These are phyloP conservation scores for Coptodon rendalli DNA, from an alignment of 2,113 vertebrate species.

Conservation along the genomic window DNA sequence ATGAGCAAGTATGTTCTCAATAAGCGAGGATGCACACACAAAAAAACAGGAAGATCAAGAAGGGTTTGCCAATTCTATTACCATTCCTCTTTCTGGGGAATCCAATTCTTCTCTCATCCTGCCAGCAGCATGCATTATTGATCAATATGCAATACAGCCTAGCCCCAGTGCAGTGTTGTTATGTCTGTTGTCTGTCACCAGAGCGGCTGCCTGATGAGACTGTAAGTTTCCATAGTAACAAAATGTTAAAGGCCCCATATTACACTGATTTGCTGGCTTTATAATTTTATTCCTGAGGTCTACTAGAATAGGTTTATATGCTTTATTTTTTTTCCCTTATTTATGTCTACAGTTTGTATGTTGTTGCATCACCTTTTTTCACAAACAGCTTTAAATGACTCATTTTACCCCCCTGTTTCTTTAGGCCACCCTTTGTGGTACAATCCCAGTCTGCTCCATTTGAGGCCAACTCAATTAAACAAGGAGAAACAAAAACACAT, in stretches of 20 bases:
- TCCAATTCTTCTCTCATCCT: constrained; percentile 14
- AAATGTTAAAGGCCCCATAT: background rate
- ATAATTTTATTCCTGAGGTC: background rate
- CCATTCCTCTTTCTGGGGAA: constrained; percentile 27
- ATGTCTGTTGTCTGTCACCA: background rate
- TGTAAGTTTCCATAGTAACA: background rate
- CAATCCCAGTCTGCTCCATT: background rate
- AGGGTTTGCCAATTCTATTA: constrained; percentile 26
- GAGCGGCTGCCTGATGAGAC: background rate
- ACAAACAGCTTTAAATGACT: background rate
- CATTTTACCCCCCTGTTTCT: background rate
- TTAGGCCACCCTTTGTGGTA: background rate
- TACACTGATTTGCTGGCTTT: background rate
- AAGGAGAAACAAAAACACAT: background rate
- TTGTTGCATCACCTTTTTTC: background rate
- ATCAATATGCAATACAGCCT: constrained; percentile 30
- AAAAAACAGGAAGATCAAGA: background rate
- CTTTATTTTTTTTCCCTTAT: background rate
- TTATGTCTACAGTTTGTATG: background rate
- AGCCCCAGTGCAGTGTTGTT: background rate
- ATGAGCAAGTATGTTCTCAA: background rate
- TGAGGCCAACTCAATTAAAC: background rate
- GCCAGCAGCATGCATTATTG: constrained; percentile 33
- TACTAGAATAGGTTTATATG: background rate
- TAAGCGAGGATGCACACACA: background rate